A percentile compares a stretch with the other conserved stretches of the same genome.
Evolutionary conservation across 2,113 vertebrate species (phyloP).

Genomic region (Gnathonemus echidnorhynchus): DNA sequence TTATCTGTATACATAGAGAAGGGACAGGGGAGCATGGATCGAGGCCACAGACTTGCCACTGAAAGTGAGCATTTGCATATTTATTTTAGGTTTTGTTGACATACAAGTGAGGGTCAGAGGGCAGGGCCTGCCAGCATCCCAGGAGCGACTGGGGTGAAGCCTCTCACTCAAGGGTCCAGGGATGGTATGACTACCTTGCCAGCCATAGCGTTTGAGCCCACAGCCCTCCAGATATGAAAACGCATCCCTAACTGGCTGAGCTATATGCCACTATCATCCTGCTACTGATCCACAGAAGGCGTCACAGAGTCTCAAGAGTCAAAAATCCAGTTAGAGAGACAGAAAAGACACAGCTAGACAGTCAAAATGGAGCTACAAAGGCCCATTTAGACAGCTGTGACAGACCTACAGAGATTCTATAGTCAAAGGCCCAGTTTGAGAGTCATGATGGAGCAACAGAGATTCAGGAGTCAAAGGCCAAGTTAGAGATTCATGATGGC

Average conservation of each 20-base stretch:
- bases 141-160: neutral
- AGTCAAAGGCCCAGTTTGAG: neutral
- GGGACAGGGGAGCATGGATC: neutral
- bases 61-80: neutral
- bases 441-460: neutral
- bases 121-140: neutral
- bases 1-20: conserved; percentile 31
- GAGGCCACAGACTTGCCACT: conserved; percentile 15
- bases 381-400: neutral
- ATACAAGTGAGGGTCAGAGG: neutral
- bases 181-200: neutral
- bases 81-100: neutral
- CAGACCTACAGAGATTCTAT: neutral
- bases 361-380: neutral
- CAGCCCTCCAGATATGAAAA: neutral
- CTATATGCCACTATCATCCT: neutral
- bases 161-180: neutral
- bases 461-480: neutral
- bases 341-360: neutral
- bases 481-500: neutral
- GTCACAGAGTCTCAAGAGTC: neutral
- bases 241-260: neutral
- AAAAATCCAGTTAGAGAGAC: neutral
- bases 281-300: neutral
- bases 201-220: neutral